Evolutionary conservation across 1,140 invertebrate species (phyloP).

Genomic region (Musca vetustissima): DNA sequence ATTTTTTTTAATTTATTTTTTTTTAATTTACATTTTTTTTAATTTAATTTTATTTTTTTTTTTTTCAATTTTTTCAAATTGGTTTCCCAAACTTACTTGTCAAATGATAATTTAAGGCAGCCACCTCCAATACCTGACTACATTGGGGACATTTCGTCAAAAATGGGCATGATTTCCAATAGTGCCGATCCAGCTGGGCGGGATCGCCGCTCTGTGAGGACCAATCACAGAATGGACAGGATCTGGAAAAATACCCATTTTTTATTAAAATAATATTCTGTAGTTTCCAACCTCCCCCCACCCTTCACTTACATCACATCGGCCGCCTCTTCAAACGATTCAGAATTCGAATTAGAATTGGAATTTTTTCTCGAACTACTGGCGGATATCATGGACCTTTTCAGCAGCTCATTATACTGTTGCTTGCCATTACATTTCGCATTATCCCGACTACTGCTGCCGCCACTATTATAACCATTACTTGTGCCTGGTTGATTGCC

Average conservation of each 20-base stretch:
- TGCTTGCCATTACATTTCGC: constrained; percentile 49
- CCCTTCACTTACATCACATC: constrained; percentile 38
- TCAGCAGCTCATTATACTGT: constrained; percentile 51
- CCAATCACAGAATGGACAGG: constrained; percentile 86
- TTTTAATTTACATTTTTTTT: too few species aligned
- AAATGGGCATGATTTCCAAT: constrained; percentile 89
- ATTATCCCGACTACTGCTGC: constrained; percentile 21
- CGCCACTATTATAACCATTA: constrained; percentile 41
- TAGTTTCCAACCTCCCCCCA: too few species aligned
- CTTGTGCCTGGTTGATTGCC: constrained; percentile 27
- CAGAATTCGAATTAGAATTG: constrained; percentile 44
- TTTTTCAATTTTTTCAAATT: too few species aligned
- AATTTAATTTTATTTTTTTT: too few species aligned
- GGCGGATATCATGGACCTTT: constrained; percentile 50
- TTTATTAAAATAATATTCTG: too few species aligned
- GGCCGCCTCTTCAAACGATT: constrained; percentile 48
- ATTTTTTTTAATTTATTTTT: too few species aligned
- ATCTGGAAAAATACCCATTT: constrained; percentile 60
- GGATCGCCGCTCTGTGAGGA: constrained; percentile 64
- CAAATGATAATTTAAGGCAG: constrained; percentile 77
- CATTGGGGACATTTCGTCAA: constrained; percentile 84
- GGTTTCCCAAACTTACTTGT: constrained; percentile 63
- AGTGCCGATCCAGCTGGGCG: constrained; percentile 80
- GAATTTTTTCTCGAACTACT: constrained; percentile 49
- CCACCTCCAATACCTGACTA: constrained; percentile 85